phyloP scores from a whole-genome alignment of 1,140 invertebrate genomes.

The Drosophila saltans region DNA sequence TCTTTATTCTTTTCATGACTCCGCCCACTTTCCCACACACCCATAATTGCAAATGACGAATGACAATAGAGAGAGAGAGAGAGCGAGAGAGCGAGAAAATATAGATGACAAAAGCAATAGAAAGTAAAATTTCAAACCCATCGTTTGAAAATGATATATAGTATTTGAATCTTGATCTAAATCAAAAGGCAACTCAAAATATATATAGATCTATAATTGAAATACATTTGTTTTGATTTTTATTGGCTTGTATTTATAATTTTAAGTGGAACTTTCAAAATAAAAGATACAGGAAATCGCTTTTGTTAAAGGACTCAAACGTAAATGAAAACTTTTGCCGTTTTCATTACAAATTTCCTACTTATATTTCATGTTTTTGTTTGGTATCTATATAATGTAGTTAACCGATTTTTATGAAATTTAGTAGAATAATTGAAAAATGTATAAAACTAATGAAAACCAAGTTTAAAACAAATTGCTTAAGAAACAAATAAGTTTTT shows the following conservation, averaged over 20 bases:
- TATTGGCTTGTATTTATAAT: too few species aligned
- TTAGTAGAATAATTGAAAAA: background rate
- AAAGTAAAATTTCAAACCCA: background rate
- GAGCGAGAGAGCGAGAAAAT: background rate
- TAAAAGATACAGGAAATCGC: too few species aligned
- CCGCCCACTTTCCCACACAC: slow-evolving; percentile 69
- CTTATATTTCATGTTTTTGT: background rate
- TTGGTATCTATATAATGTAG: background rate
- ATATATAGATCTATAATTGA: background rate
- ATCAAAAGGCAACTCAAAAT: background rate
- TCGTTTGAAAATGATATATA: background rate
- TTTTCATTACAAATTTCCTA: too few species aligned
- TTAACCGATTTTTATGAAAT: background rate
- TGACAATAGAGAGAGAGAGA: slow-evolving; percentile 12
- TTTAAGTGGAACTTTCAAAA: too few species aligned
- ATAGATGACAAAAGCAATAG: background rate
- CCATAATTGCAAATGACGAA: slow-evolving; percentile 54
- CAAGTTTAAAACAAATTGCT: background rate
- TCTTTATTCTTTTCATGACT: slow-evolving; percentile 28
- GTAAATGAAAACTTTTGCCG: too few species aligned
- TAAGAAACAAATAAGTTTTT: background rate
- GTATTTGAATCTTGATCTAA: background rate
- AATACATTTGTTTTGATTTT: too few species aligned
- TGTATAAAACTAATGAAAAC: background rate
- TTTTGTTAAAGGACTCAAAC: too few species aligned